Conservation (phyloP, 2,888 invertebrate species). For the Apoderus coryli region DNA sequence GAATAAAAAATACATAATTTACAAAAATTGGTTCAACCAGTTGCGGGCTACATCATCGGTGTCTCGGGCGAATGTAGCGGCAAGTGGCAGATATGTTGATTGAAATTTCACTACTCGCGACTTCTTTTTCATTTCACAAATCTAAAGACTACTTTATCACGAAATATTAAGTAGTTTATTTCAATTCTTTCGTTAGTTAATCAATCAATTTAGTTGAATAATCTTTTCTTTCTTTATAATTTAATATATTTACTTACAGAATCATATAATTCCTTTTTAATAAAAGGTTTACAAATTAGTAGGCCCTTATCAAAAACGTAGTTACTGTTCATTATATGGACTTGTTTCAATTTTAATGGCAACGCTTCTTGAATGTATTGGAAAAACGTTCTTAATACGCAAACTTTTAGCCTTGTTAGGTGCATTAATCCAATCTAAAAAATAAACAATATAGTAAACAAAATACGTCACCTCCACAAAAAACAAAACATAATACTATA, state of each 20-base stretch:
- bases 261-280: conserved; percentile 22
- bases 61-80: no score
- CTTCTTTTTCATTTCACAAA: no score
- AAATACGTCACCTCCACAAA: conserved; percentile 3
- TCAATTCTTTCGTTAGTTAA: no score
- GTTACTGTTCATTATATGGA: conserved; percentile 32
- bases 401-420: conserved; percentile 21
- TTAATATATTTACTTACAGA: conserved; percentile 18
- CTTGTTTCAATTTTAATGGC: conserved; percentile 29
- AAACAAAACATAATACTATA: no score
- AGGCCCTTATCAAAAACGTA: conserved; percentile 30
- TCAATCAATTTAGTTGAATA: background rate
- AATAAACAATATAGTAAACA: conserved; percentile 3
- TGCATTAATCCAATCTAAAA: conserved; percentile 26
- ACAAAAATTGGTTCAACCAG: no score
- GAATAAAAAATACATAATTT: no score
- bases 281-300: conserved; percentile 28
- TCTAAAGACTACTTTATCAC: no score
- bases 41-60: no score
- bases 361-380: conserved; percentile 28
- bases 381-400: conserved; percentile 19
- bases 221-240: background rate
- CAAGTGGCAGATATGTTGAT: no score
- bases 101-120: no score
- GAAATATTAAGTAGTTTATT: no score